phyloP scores from a whole-genome alignment of 30 jellyfish, hydroid and myxozoan genomes.

The Aurelia aurita complex sp. Pacific region DNA sequence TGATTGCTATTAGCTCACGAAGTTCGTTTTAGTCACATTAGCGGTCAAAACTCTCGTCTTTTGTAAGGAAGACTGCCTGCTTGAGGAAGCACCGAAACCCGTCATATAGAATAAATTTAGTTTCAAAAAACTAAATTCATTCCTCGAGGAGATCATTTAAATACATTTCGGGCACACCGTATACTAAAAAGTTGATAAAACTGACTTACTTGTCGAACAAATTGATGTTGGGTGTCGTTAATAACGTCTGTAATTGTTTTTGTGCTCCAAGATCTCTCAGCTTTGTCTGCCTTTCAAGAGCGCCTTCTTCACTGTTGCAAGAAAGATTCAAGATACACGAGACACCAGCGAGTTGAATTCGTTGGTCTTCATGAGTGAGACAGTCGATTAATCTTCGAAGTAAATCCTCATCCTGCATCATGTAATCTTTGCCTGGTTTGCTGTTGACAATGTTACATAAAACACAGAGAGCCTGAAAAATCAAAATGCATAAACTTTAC shows the following conservation, averaged over 20 bases:
- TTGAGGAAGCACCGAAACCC: too few species aligned
- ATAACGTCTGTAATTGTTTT: conserved; percentile 72
- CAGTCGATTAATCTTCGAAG: conserved; percentile 40
- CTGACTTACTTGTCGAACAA: conserved; percentile 74
- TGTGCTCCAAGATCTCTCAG: conserved; percentile 91
- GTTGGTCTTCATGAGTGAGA: conserved; percentile 49
- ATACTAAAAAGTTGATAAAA: too few species aligned
- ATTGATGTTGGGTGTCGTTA: conserved; percentile 64
- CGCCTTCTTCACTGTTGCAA: conserved; percentile 55
- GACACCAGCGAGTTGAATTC: conserved; percentile 83
- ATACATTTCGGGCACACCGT: too few species aligned
- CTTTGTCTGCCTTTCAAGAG: conserved; percentile 70
- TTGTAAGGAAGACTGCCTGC: too few species aligned
- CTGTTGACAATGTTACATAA: conserved; percentile 75
- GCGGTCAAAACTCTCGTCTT: too few species aligned
- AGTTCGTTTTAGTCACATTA: too few species aligned
- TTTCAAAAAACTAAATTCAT: too few species aligned
- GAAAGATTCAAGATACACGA: conserved; percentile 69
- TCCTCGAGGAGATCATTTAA: too few species aligned
- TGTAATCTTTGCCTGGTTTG: conserved; percentile 48
- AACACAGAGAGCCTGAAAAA: conserved; percentile 78
- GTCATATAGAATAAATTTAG: too few species aligned
- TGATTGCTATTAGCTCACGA: too few species aligned
- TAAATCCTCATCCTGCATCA: conserved; percentile 58
- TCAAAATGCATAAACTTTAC: background rate